Evolutionary conservation across 2,888 invertebrate species (phyloP).

Genomic region (Protodeltote pygarga): DNA sequence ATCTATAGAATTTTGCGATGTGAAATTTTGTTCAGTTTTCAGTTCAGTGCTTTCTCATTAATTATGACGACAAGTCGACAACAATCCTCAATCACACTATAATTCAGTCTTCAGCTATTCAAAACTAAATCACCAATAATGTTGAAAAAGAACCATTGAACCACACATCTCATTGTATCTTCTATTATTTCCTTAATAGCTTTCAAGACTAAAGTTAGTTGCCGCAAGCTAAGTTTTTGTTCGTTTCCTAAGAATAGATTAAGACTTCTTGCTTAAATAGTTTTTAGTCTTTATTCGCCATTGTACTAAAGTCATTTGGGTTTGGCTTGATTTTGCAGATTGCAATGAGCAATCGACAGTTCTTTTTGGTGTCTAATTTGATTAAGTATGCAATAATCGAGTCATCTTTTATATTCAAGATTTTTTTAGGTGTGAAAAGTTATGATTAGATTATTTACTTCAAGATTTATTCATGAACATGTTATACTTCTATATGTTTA

Average conservation of each 20-base stretch:
- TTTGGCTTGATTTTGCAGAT: constrained; percentile 14
- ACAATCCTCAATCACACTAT: neutral
- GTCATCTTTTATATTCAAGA: too few species aligned
- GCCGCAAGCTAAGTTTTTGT: constrained; percentile 19
- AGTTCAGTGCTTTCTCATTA: too few species aligned
- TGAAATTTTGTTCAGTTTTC: too few species aligned
- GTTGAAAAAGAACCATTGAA: constrained; percentile 12
- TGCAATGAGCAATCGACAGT: constrained; percentile 23
- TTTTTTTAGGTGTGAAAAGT: too few species aligned
- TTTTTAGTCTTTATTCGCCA: constrained; percentile 27
- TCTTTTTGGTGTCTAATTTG: too few species aligned
- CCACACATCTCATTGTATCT: constrained; percentile 18
- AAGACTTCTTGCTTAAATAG: constrained; percentile 15
- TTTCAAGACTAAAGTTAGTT: constrained; percentile 22
- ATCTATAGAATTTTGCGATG: too few species aligned
- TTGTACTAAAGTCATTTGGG: constrained; percentile 25
- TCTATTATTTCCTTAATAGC: constrained; percentile 19
- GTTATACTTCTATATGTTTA: too few species aligned
- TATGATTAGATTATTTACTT: too few species aligned
- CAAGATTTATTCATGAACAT: too few species aligned
- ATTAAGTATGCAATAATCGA: too few species aligned
- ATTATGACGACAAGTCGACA: too few species aligned
- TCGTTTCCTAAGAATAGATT: constrained; percentile 34
- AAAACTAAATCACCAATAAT: constrained; percentile 10
- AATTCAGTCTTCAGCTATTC: constrained; percentile 1